Evolutionary conservation across 30 jellyfish, hydroid and myxozoan species (phyloP), one percentile per base, ranked within the genome.

Genomic region (Phacellophora camtschatica): DNA sequence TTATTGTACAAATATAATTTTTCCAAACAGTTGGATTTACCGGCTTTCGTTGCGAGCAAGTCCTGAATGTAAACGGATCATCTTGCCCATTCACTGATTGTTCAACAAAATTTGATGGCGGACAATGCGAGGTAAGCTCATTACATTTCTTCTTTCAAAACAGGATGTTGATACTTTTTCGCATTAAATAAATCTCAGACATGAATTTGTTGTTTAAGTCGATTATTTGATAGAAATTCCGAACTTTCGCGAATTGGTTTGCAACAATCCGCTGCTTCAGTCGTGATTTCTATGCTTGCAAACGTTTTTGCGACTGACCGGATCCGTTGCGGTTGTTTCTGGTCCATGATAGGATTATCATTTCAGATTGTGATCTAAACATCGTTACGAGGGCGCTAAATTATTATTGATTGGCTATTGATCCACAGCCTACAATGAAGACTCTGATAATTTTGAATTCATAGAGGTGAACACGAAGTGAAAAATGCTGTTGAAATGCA

Each of bases 71-170:
- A 2, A 77, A 87, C 49, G 88, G 70, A 15, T 74, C 97, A 48
- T 45, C 81, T 66, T 90, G 97, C 39, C 96, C 96, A 4, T 77
- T 70, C 76, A 66, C 76, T 29, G 96, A 90, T 74, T 90, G 97
- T 57, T 79, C 92, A 39, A 73, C 57, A 36, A 54, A 35, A 39
- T 90, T 90, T 64, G 93, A 82, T 75, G 97, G 96, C 23, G 97
- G 96, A 77, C 86, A 85, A 58, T 87, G 96, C 49, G 43, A 42
- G 88, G 96, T 87, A 58, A 68, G 92, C 33, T 71, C n/a, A 32
- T 43, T 35, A 27, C n/a, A 50, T 37, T 30, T 29, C 55, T 36
- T 46, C 25, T 9, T 24, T 15, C 45, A 50, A n/a, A 65, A 50
- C 82, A 64, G 79, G 82, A 79, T 50, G 78, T 42, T 62, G 33